phyloP scores from a whole-genome alignment of 2,113 vertebrate genomes.

The Plectropomus leopardus region DNA sequence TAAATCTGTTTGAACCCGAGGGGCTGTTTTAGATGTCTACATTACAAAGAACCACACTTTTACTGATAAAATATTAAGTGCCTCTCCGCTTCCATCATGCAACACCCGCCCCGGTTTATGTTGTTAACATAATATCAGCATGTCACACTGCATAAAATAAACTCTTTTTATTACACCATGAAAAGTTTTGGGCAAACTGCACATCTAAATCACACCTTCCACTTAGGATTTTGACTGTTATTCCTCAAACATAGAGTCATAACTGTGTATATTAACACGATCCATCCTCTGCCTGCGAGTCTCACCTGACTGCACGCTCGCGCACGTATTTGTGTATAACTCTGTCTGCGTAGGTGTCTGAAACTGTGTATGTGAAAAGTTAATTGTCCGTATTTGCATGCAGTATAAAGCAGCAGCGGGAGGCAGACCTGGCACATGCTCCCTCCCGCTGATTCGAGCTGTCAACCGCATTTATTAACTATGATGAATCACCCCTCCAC shows the following conservation, averaged over 20 bases:
- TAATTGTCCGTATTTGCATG: slow-evolving; percentile 80
- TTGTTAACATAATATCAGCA: not conserved
- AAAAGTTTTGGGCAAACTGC: not conserved
- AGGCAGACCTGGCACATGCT: slow-evolving; percentile 70
- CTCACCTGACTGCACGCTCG: not conserved
- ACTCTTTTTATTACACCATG: not conserved
- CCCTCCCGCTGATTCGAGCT: slow-evolving; percentile 78
- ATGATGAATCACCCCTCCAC: slow-evolving; percentile 83
- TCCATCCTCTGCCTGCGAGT: not conserved
- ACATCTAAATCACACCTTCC: not conserved
- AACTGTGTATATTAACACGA: not conserved
- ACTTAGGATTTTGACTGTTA: too few species aligned
- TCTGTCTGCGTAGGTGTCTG: slow-evolving; percentile 40
- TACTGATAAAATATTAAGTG: not conserved
- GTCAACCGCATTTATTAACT: slow-evolving; percentile 83
- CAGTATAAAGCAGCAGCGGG: slow-evolving; percentile 66
- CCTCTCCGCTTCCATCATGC: not conserved
- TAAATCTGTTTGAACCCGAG: not conserved
- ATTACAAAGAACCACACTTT: too few species aligned
- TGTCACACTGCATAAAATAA: not conserved
- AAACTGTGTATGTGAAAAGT: slow-evolving; percentile 53
- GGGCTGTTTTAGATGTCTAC: not conserved
- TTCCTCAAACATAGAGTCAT: not conserved
- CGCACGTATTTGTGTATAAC: not conserved
- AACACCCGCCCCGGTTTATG: not conserved